Conservation (phyloP, 35 echinoderm and acorn worm species). For the Chiridota heheva region DNA sequence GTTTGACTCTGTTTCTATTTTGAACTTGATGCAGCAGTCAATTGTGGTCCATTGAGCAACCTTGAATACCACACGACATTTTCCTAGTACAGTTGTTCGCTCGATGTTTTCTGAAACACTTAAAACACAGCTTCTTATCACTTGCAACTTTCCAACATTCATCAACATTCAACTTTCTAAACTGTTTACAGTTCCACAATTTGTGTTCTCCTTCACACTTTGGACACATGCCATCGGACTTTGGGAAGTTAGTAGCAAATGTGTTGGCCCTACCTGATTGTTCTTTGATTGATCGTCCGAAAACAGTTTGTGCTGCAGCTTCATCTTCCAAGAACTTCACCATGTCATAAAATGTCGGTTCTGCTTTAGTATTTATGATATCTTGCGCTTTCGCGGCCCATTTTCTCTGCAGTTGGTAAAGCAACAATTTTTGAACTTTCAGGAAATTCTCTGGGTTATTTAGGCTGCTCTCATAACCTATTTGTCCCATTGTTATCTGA, state of each 20-base stretch:
- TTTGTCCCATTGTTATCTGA: neutral
- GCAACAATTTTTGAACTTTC: slow-evolving; percentile 11
- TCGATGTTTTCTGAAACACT: slow-evolving; percentile 27
- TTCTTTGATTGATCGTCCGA: slow-evolving; percentile 3
- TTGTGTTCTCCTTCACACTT: slow-evolving; percentile 13
- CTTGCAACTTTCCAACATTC: slow-evolving; percentile 45
- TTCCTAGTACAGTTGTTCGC: neutral
- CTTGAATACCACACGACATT: slow-evolving; percentile 33
- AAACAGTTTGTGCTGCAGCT: slow-evolving; percentile 16
- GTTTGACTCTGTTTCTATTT: neutral
- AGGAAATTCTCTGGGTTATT: slow-evolving; percentile 22
- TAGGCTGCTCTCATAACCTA: slow-evolving; percentile 21
- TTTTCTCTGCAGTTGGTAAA: slow-evolving; percentile 9
- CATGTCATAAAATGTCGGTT: slow-evolving; percentile 16
- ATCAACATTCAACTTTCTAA: neutral
- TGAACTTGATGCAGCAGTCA: neutral
- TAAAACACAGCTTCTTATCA: slow-evolving; percentile 43
- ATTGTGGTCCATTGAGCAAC: slow-evolving; percentile 35
- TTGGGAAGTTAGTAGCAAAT: slow-evolving; percentile 3
- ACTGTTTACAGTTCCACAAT: slow-evolving; percentile 42
- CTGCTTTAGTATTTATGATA: neutral
- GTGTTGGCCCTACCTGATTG: slow-evolving; percentile 24
- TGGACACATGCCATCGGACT: neutral
- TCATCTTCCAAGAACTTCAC: slow-evolving; percentile 18
- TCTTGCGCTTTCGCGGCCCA: slow-evolving; percentile 22